phyloP scores from a whole-genome alignment of 2,888 invertebrate species.

The Hirtodrosophila cameraria region DNA sequence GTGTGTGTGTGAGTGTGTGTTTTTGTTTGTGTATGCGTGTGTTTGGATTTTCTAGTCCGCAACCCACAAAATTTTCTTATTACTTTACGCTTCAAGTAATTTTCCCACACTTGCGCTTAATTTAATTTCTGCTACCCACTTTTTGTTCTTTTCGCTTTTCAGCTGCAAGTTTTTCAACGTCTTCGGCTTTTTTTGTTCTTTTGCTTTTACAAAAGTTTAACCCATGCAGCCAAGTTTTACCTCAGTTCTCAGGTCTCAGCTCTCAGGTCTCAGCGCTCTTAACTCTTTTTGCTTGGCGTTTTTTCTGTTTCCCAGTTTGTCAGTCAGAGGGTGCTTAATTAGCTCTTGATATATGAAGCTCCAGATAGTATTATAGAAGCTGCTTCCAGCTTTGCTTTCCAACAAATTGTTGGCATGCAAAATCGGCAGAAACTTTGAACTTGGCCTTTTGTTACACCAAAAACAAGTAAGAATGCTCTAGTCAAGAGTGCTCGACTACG shows the following conservation, averaged over 20 bases:
- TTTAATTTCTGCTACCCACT: slow-evolving; percentile 66
- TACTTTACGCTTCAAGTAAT: slow-evolving; percentile 70
- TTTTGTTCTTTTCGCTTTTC: slow-evolving; percentile 55
- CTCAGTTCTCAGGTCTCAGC: background rate
- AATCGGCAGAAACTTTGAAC: slow-evolving; percentile 16
- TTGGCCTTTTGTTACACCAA: slow-evolving; percentile 33
- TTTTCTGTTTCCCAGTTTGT: slow-evolving; percentile 22
- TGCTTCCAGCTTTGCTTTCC: background rate
- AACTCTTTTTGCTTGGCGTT: slow-evolving; percentile 5
- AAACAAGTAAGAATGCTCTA: no score
- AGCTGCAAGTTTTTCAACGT: slow-evolving; percentile 22
- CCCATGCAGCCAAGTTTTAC: slow-evolving; percentile 26
- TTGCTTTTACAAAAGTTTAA: slow-evolving; percentile 32
- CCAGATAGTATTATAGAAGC: background rate
- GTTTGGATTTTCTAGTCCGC: slow-evolving; percentile 28
- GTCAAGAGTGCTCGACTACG: no score
- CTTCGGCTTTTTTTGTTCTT: no score
- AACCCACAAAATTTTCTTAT: slow-evolving; percentile 66
- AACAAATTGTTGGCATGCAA: slow-evolving; percentile 26
- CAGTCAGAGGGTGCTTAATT: slow-evolving; percentile 52
- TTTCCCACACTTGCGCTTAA: slow-evolving; percentile 76
- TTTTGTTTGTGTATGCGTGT: no score
- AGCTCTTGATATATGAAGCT: slow-evolving; percentile 57
- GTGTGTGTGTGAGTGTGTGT: no score
- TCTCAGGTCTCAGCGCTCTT: background rate